phyloP scores from a whole-genome alignment of 2,113 vertebrate genomes.

The Riparia riparia region DNA sequence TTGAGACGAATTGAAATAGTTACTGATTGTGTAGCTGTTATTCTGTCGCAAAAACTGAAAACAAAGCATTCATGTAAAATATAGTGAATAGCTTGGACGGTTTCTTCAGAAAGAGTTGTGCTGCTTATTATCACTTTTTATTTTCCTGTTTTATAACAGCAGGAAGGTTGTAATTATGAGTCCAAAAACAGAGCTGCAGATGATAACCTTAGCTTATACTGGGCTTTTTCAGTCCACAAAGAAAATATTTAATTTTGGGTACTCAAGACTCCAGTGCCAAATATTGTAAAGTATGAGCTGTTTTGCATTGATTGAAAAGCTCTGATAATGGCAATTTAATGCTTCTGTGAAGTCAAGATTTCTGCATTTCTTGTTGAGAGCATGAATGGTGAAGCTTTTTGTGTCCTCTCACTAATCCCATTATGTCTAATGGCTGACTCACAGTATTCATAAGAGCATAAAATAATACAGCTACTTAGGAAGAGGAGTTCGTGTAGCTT shows the following conservation, averaged over 20 bases:
- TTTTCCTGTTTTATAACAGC: constrained; percentile 23
- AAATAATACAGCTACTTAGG: not conserved
- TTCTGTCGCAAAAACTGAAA: not conserved
- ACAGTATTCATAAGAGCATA: not conserved
- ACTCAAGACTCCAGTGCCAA: not conserved
- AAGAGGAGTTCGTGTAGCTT: not conserved
- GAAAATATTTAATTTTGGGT: not conserved
- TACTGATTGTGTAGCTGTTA: not conserved
- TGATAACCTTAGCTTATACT: not conserved
- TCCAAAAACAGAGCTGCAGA: constrained; percentile 30
- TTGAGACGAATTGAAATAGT: not conserved
- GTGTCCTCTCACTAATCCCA: not conserved
- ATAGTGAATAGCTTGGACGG: not conserved
- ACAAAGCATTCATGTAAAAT: not conserved
- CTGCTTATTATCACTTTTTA: constrained; percentile 1
- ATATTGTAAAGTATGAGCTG: not conserved
- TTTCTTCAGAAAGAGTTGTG: not conserved
- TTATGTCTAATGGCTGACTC: constrained; percentile 15
- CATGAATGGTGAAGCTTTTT: not conserved
- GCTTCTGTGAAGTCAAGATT: not conserved
- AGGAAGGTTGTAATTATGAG: constrained; percentile 11
- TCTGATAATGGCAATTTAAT: constrained; percentile 1
- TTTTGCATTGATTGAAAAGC: constrained; percentile 27
- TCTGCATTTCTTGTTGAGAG: not conserved
- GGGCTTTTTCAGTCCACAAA: constrained; percentile 18